Conservation (phyloP, 1,140 invertebrate species). For the Liolophura sinensis region DNA sequence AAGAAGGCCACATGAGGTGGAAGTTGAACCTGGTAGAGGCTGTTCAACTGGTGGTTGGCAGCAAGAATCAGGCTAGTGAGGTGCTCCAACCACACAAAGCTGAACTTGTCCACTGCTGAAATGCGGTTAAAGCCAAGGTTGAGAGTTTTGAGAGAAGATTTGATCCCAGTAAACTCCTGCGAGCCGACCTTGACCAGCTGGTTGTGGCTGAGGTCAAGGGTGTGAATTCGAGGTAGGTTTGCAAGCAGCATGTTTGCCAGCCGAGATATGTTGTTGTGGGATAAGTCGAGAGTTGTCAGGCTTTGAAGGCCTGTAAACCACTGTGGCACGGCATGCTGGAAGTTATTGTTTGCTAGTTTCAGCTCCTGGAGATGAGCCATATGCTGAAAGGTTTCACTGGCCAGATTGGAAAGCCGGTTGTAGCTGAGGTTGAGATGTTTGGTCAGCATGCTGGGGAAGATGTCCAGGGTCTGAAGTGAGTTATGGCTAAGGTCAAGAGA, state of each 20-base stretch:
- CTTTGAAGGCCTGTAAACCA: neutral
- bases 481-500: slow-evolving; percentile 8
- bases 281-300: slow-evolving; percentile 12
- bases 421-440: slow-evolving; percentile 8
- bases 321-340: no score
- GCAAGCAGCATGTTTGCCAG: no score
- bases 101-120: no score
- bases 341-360: no score
- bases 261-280: slow-evolving; percentile 18
- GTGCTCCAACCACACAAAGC: neutral
- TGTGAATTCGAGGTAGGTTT: no score
- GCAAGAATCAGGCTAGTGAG: slow-evolving; percentile 21
- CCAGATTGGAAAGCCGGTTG: slow-evolving; percentile 11
- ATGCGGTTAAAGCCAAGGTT: no score
- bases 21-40: slow-evolving; percentile 12
- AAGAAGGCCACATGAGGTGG: slow-evolving; percentile 23
- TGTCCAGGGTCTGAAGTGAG: neutral
- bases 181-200: no score
- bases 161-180: no score
- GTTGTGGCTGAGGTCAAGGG: no score
- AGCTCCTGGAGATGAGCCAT: no score
- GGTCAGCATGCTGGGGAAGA: no score
- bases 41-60: slow-evolving; percentile 6
- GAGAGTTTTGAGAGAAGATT: no score
- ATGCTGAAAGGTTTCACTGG: slow-evolving; percentile 3